Evolutionary conservation across 2,888 invertebrate genomes (phyloP).

Genomic region (Tachina grossa): DNA sequence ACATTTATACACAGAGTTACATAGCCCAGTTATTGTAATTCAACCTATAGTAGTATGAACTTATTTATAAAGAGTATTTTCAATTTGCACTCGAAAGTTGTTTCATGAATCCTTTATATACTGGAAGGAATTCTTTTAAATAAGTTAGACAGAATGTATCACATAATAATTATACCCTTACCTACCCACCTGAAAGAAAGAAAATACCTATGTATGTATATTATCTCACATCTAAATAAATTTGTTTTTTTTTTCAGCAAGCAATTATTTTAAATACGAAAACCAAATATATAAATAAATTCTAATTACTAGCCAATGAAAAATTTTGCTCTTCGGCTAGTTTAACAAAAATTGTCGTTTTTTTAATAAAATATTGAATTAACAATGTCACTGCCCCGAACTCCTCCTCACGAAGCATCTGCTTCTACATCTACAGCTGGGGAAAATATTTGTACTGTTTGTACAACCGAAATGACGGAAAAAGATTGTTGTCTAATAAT

Average conservation of each 20-base stretch:
- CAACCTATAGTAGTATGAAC: background rate
- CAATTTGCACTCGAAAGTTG: background rate
- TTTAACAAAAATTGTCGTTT: no score
- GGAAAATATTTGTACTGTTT: conserved; percentile 8
- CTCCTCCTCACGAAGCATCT: background rate
- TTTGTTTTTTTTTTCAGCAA: no score
- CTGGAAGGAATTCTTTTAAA: no score
- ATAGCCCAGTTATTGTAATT: background rate
- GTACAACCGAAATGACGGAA: background rate
- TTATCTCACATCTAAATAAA: no score
- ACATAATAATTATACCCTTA: no score
- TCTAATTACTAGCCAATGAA: background rate
- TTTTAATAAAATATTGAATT: no score
- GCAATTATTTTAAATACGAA: no score
- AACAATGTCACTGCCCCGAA: background rate
- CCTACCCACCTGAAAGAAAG: no score
- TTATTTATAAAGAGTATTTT: no score
- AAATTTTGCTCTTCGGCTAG: background rate
- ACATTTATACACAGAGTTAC: background rate
- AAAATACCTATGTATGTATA: no score
- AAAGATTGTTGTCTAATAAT: conserved; percentile 1
- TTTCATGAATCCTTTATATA: no score
- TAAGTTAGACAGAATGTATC: no score
- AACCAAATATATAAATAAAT: background rate
- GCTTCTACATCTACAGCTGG: background rate